Conservation (phyloP, 2,113 vertebrate species). For the Malurus elegans region DNA sequence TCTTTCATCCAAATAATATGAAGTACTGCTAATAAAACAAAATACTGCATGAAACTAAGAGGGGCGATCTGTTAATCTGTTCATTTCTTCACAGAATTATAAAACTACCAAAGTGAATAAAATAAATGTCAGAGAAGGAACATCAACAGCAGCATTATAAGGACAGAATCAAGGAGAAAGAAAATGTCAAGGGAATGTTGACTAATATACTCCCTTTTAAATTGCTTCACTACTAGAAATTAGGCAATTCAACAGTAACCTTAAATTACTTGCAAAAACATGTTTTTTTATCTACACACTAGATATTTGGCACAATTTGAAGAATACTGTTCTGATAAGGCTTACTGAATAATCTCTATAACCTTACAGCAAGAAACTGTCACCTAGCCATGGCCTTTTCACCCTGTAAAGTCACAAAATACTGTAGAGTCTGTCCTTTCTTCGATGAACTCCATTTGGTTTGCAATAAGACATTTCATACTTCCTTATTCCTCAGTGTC, state of each 20-base stretch:
- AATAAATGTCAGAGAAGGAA: neutral
- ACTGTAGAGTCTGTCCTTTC: neutral
- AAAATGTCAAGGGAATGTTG: conserved; percentile 3
- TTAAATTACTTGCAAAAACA: neutral
- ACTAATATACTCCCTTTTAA: neutral
- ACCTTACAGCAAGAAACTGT: neutral
- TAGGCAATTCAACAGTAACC: neutral
- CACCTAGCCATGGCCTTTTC: neutral
- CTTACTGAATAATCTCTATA: neutral
- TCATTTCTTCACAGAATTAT: neutral
- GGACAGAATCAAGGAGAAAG: neutral
- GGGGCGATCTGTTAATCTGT: neutral
- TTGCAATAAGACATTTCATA: neutral
- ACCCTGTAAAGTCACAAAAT: neutral
- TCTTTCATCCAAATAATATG: neutral
- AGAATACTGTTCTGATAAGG: neutral
- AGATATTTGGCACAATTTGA: neutral
- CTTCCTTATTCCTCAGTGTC: neutral
- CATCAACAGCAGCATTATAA: neutral
- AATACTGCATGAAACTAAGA: neutral
- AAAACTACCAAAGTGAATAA: neutral
- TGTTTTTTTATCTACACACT: neutral
- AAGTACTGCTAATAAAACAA: neutral
- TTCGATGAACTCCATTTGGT: neutral
- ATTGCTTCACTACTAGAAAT: neutral